A percentile compares a stretch with the other conserved stretches of the same genome.
phyloP scores from a whole-genome alignment of 2,113 vertebrate genomes.

The Xiphophorus maculatus region DNA sequence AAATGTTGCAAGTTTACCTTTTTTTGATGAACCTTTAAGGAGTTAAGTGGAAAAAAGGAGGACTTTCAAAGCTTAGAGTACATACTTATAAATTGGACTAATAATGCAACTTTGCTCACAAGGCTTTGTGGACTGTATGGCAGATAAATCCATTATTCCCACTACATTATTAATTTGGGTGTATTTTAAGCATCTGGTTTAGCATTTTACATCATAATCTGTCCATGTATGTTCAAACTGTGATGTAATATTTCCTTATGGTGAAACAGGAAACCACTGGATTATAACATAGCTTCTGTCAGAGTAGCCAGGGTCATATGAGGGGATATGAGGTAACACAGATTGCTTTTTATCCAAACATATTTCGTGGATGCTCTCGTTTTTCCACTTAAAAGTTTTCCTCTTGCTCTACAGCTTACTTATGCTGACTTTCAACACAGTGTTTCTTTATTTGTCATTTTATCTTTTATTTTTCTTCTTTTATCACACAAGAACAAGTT shows the following conservation, averaged over 20 bases:
- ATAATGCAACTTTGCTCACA: not conserved
- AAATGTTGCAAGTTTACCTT: not conserved
- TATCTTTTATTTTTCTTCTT: not conserved
- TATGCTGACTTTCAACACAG: not conserved
- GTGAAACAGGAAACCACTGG: conserved; percentile 40
- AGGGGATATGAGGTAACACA: conserved; percentile 46
- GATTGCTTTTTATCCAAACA: conserved; percentile 30
- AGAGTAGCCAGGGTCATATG: conserved; percentile 21
- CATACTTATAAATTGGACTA: not conserved
- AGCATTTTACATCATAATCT: conserved; percentile 57
- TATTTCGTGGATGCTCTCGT: not conserved
- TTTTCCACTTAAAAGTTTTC: conserved; percentile 32
- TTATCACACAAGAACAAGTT: not conserved
- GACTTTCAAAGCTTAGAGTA: not conserved
- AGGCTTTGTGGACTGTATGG: conserved; percentile 30
- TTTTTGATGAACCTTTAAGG: not conserved
- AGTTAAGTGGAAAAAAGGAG: not conserved
- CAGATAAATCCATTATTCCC: conserved; percentile 36
- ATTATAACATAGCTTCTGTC: conserved; percentile 49
- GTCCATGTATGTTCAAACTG: conserved; percentile 31
- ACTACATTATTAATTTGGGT: conserved; percentile 35
- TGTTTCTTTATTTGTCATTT: not conserved
- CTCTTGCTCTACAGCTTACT: not conserved
- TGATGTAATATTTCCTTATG: conserved; percentile 62
- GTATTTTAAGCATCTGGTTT: conserved; percentile 26